Evolutionary conservation across 2,888 invertebrate genomes (phyloP), one percentile per base, ranked within the genome.

Genomic region (Melinaea marsaeus): DNA sequence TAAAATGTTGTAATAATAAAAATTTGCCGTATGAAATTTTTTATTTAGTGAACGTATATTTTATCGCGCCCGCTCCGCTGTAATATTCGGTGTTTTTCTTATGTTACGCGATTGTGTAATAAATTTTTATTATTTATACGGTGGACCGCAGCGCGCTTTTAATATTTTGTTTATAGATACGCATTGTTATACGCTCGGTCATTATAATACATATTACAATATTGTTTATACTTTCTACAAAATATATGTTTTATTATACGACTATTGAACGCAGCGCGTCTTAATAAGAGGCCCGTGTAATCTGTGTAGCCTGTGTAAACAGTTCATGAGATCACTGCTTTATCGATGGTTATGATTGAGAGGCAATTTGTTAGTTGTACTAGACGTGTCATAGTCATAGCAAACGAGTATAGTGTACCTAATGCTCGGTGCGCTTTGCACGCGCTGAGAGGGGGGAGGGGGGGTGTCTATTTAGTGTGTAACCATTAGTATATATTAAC

Each of bases 1-100:
- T 89, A 89, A 89, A 90, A 90, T 88, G 88, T 87, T 86, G 88
- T 86, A 89, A 75, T 75, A 75, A 75, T 75, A 75, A 75, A 75
- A 74, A 75, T 71, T 74, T 74, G 73, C 71, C 72, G 74, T 73
- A 74, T 73, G 72, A 76, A 71, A 32, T 65, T 69, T 72, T 72
- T 75, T 74, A 75, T 75, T 73, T 74, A 74, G 73, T 70, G 66
- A 69, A 68, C 70, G 71, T 71, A 73, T 73, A 69, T 73, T 72
- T 72, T 71, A 70, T 70, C 69, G 65, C 66, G 67, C 63, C 67
- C 69, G 71, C 62, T 63, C 63, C 66, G 64, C 58, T 61, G 60
- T 67, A 66, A 62, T 70, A 69, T 68, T 64, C 46, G 64, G 63
- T 69, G 67, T 71, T 68, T 61, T 70, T 65, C 66, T 67, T 70